phyloP scores from a whole-genome alignment of 2,113 vertebrate genomes.

The Caranx ignobilis region DNA sequence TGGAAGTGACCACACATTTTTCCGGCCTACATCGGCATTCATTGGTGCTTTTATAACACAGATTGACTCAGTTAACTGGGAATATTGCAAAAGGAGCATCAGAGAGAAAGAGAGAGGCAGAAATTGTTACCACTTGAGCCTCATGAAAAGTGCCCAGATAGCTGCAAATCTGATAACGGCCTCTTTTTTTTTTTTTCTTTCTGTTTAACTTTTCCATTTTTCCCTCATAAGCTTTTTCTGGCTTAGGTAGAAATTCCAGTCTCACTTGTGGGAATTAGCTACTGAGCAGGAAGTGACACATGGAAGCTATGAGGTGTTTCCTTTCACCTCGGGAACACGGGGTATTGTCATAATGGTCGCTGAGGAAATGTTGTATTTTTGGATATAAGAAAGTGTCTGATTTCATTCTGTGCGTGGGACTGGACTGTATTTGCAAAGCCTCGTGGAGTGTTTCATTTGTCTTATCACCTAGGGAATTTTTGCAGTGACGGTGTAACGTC shows the following conservation, averaged over 20 bases:
- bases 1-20: conserved; percentile 14
- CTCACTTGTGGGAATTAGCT: conserved; percentile 56
- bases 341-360: conserved; percentile 32
- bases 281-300: conserved; percentile 74
- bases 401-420: conserved; percentile 5
- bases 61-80: conserved; percentile 3
- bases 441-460: conserved; percentile 1
- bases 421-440: not conserved
- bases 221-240: conserved; percentile 14
- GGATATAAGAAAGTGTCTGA: conserved; percentile 28
- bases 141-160: not conserved
- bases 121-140: not conserved
- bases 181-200: not conserved
- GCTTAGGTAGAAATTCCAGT: conserved; percentile 65
- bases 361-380: conserved; percentile 56
- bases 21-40: not conserved
- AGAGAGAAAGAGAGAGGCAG: not conserved
- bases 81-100: not conserved
- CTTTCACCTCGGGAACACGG: conserved; percentile 53
- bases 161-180: not conserved
- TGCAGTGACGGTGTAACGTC: not conserved
- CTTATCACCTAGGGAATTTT: conserved; percentile 10
- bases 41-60: not conserved
- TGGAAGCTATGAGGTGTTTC: conserved; percentile 67
- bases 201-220: conserved; percentile 34